Percentiles rank a stretch among this genome's conserved stretches.
phyloP scores from a whole-genome alignment of 2,797 vertebrate species.

The Pelobates cultripes region DNA sequence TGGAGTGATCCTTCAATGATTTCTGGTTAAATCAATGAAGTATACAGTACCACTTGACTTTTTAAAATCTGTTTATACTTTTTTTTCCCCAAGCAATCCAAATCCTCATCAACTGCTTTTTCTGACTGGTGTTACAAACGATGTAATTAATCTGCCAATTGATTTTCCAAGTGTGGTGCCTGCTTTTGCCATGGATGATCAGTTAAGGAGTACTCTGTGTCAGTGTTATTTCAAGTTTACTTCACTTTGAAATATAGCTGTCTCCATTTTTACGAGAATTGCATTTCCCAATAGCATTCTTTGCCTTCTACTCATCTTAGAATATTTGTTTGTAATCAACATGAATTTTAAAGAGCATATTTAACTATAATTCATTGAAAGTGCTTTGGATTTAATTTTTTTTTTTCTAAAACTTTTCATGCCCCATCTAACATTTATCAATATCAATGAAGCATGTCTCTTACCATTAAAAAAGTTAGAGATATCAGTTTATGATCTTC shows the following conservation, averaged over 20 bases:
- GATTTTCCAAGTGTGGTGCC: constrained; percentile 21
- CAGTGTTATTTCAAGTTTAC: constrained; percentile 37
- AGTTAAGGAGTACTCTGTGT: constrained; percentile 32
- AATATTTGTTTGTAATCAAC: constrained; percentile 21
- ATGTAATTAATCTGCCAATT: neutral
- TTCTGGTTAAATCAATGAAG: no score
- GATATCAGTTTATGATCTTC: no score
- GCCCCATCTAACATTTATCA: neutral
- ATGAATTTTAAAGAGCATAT: neutral
- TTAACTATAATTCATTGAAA: constrained; percentile 46
- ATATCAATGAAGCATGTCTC: no score
- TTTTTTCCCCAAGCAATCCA: no score
- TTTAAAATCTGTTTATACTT: no score
- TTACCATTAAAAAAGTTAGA: no score
- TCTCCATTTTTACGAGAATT: constrained; percentile 43
- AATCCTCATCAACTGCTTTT: neutral
- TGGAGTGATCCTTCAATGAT: no score
- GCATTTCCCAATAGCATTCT: constrained; percentile 54
- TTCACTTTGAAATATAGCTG: constrained; percentile 46
- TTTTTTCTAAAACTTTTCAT: neutral
- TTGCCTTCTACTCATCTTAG: constrained; percentile 16
- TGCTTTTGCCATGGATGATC: constrained; percentile 24
- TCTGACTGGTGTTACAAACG: neutral
- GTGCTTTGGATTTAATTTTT: constrained; percentile 12
- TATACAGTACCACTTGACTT: no score